Conservation (phyloP, 2,797 vertebrate species). For the Paratrypauchen microcephalus region DNA sequence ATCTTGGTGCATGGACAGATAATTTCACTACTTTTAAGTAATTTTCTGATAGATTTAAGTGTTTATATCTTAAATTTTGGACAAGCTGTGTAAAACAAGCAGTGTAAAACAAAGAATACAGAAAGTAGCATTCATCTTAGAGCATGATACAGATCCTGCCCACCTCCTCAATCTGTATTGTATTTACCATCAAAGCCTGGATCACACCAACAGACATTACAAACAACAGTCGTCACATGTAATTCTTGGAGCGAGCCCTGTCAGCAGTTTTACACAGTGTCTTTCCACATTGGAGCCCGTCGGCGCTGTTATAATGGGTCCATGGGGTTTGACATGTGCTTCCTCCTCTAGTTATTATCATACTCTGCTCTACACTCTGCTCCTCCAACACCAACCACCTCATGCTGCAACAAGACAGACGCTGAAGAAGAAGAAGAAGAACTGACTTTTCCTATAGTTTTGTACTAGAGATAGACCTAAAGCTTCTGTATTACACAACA, state of each 20-base stretch:
- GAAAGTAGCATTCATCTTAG: too few species aligned
- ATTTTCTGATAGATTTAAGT: too few species aligned
- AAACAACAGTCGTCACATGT: neutral
- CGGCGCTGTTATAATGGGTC: neutral
- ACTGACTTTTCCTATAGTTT: neutral
- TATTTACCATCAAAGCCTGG: neutral
- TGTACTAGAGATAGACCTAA: neutral
- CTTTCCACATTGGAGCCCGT: neutral
- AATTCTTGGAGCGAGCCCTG: neutral
- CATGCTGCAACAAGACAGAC: constrained; percentile 62
- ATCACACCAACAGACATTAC: neutral
- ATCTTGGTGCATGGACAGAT: too few species aligned
- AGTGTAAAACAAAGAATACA: too few species aligned
- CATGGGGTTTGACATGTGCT: constrained; percentile 11
- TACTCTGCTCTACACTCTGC: neutral
- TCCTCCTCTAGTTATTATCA: constrained; percentile 6
- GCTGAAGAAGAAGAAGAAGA: constrained; percentile 57
- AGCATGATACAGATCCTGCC: neutral
- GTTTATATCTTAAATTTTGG: too few species aligned
- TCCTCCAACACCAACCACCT: constrained; percentile 43
- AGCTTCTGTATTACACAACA: too few species aligned
- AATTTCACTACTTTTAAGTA: too few species aligned
- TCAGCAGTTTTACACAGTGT: constrained; percentile 7
- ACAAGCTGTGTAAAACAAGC: too few species aligned
- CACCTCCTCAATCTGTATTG: neutral